These are phyloP conservation scores for Xiphydria camelus DNA, from an alignment of 2,888 invertebrate species.

Conservation along the genomic window DNA sequence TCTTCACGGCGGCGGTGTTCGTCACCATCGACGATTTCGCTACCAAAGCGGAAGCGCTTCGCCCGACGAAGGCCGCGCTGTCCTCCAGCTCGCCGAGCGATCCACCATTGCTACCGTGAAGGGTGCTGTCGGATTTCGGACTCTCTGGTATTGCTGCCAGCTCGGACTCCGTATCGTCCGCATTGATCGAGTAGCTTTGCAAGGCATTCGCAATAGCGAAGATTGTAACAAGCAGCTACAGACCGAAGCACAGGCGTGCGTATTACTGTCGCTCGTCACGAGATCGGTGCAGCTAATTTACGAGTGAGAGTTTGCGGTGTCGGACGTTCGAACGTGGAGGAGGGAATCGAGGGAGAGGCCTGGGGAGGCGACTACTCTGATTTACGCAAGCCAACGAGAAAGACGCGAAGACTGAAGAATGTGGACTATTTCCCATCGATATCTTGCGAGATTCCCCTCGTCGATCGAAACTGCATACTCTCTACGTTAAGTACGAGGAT, in stretches of 20 bases:
- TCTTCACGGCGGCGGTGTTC: constrained; percentile 1
- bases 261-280: too few relatives aligned
- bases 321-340: too few relatives aligned
- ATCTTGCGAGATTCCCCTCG: too few relatives aligned
- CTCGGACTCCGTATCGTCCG: constrained; percentile 87
- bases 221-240: constrained; percentile 42
- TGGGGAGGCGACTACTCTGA: too few relatives aligned
- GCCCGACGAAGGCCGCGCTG: constrained; percentile 50
- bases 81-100: constrained; percentile 51
- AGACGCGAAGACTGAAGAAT: too few relatives aligned
- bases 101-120: constrained; percentile 69
- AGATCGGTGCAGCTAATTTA: too few relatives aligned
- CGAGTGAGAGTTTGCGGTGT: neutral
- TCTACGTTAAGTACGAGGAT: too few relatives aligned
- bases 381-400: too few relatives aligned
- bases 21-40: constrained; percentile 16
- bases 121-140: constrained; percentile 82
- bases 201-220: constrained; percentile 41
- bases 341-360: too few relatives aligned
- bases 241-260: constrained; percentile 35
- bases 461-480: too few relatives aligned
- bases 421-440: too few relatives aligned
- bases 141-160: constrained; percentile 89
- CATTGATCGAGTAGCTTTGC: constrained; percentile 63
- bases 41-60: constrained; percentile 48